Conservation (phyloP, 2,888 invertebrate genomes). For the Noctuana brunneofusca region DNA sequence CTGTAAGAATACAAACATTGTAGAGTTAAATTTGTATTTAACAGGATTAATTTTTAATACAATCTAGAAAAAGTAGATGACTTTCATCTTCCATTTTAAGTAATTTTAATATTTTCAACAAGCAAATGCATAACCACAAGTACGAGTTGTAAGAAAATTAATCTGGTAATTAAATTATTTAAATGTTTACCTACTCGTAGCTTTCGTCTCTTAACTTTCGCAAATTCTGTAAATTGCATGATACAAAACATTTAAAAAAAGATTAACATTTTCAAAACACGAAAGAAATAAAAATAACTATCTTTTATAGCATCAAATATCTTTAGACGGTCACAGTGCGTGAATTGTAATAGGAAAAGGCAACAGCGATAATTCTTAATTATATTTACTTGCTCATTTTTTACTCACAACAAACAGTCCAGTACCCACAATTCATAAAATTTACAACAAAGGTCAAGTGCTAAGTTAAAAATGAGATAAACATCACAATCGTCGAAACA, state of each 20-base stretch:
- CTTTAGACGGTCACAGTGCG: conserved; percentile 10
- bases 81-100: neutral
- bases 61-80: neutral
- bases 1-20: no score
- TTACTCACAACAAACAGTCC: conserved; percentile 1
- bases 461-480: conserved; percentile 20
- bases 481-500: conserved; percentile 27
- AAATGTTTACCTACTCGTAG: neutral
- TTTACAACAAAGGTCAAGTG: conserved; percentile 25
- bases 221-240: neutral
- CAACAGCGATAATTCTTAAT: conserved; percentile 12
- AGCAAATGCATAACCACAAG: neutral
- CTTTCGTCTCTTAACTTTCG: neutral
- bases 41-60: neutral
- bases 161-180: neutral
- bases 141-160: neutral
- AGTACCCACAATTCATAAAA: conserved; percentile 12
- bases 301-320: neutral
- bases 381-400: conserved; percentile 11
- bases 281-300: neutral
- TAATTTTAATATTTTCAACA: neutral
- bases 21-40: neutral
- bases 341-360: conserved; percentile 2
- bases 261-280: neutral
- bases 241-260: neutral